phyloP scores from a whole-genome alignment of 2,888 invertebrate genomes.

The Yponomeuta evonymella region DNA sequence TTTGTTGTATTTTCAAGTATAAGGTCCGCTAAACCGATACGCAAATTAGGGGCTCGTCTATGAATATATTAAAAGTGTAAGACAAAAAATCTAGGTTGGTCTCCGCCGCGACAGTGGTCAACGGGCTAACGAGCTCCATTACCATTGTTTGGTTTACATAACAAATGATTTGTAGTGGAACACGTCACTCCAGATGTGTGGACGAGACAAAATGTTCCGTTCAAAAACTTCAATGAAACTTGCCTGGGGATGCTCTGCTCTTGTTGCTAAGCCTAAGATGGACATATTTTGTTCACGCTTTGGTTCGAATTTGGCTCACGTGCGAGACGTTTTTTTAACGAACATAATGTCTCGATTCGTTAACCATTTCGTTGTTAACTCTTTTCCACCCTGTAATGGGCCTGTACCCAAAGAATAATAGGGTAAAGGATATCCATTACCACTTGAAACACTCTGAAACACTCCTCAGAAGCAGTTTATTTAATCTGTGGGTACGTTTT shows the following conservation, averaged over 20 bases:
- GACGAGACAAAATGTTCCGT: constrained; percentile 40
- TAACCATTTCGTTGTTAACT: no score
- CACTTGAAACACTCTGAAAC: no score
- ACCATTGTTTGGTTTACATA: constrained; percentile 57
- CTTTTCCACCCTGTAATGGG: no score
- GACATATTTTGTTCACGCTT: neutral
- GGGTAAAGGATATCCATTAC: no score
- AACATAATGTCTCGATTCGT: no score
- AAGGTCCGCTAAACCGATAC: constrained; percentile 11
- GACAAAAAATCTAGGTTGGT: constrained; percentile 35
- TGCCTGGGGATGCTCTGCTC: neutral
- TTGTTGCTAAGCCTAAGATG: neutral
- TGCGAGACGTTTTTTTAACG: no score
- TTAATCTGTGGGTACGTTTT: no score
- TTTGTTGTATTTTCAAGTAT: constrained; percentile 1
- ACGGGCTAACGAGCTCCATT: constrained; percentile 36
- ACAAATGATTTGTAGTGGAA: constrained; percentile 50
- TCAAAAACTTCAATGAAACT: constrained; percentile 28
- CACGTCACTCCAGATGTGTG: constrained; percentile 25
- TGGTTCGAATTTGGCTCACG: no score
- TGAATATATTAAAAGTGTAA: constrained; percentile 5
- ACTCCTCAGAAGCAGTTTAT: no score
- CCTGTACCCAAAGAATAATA: no score
- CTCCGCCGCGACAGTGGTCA: constrained; percentile 18
- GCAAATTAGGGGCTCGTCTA: constrained; percentile 8